Conservation (phyloP, 2,888 invertebrate species). For the Zaprionus lineosus region DNA sequence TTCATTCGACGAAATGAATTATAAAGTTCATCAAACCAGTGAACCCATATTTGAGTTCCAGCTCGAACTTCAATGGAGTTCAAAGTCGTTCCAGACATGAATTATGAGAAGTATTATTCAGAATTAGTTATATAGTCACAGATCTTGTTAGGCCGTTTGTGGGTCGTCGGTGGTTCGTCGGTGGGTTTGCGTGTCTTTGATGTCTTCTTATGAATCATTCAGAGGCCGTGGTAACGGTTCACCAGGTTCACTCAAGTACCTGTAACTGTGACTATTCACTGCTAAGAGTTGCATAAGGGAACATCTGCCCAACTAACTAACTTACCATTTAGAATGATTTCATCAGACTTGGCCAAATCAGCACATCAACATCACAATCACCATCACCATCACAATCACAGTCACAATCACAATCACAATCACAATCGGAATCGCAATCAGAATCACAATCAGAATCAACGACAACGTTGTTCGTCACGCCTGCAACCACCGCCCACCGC, state of each 20-base stretch:
- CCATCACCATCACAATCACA: constrained; percentile 27
- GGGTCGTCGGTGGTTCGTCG: no score
- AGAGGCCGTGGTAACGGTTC: constrained; percentile 51
- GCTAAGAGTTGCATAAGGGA: constrained; percentile 35
- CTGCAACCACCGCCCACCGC: constrained; percentile 2
- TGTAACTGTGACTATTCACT: constrained; percentile 10
- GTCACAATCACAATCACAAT: constrained; percentile 1
- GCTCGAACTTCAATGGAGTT: no score
- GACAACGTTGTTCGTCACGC: constrained; percentile 33
- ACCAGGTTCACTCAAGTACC: constrained; percentile 21
- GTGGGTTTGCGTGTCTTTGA: constrained; percentile 23
- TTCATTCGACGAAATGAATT: no score
- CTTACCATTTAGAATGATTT: constrained; percentile 64
- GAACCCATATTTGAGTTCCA: no score
- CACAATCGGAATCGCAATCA: background rate
- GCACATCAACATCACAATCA: constrained; percentile 55
- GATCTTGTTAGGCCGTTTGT: constrained; percentile 21
- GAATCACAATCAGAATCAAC: constrained; percentile 6
- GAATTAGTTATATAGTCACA: no score
- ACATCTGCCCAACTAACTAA: constrained; percentile 34
- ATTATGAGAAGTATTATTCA: no score
- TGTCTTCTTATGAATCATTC: constrained; percentile 43
- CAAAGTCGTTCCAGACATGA: no score
- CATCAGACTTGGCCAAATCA: constrained; percentile 58
- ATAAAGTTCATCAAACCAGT: no score